These are phyloP conservation scores for Plutella xylostella DNA, from an alignment of 2,888 invertebrate species.

Conservation along the genomic window DNA sequence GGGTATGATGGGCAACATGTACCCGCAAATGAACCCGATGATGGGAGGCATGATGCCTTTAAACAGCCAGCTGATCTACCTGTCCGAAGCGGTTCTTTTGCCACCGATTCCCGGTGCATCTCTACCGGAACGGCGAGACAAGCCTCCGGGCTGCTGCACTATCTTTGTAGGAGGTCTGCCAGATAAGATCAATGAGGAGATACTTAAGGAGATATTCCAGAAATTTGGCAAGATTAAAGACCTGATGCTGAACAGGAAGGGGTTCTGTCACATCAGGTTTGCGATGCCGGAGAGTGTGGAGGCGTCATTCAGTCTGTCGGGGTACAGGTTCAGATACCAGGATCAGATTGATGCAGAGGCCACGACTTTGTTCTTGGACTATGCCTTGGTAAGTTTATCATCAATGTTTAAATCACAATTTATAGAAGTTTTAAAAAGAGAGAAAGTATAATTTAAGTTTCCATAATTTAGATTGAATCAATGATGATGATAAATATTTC, in stretches of 20 bases:
- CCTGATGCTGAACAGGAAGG: conserved; percentile 85
- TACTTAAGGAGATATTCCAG: conserved; percentile 88
- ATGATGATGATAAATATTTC: too few species aligned
- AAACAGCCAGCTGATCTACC: conserved; percentile 39
- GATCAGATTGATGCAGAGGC: conserved; percentile 75
- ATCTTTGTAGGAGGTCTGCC: conserved; percentile 95
- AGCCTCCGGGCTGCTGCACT: conserved; percentile 90
- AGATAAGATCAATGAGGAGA: conserved; percentile 82
- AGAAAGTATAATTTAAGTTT: too few species aligned
- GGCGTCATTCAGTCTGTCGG: conserved; percentile 84
- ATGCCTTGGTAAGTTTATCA: conserved; percentile 68
- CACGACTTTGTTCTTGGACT: conserved; percentile 91
- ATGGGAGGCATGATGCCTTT: conserved; percentile 28
- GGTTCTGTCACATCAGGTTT: conserved; percentile 92
- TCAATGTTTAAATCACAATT: too few species aligned
- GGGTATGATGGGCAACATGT: conserved; percentile 51
- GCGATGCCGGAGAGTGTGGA: conserved; percentile 84
- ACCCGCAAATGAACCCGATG: conserved; percentile 20
- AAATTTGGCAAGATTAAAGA: conserved; percentile 65
- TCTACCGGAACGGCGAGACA: conserved; percentile 82
- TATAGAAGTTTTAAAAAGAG: too few species aligned
- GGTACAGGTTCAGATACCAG: conserved; percentile 80
- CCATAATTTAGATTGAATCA: too few species aligned
- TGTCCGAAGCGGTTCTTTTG: conserved; percentile 83
- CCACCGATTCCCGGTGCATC: conserved; percentile 87